A percentile compares a stretch with the other conserved stretches of the same genome.
phyloP scores from a whole-genome alignment of 2,888 invertebrate species.

The Ganaspis brasiliensis region DNA sequence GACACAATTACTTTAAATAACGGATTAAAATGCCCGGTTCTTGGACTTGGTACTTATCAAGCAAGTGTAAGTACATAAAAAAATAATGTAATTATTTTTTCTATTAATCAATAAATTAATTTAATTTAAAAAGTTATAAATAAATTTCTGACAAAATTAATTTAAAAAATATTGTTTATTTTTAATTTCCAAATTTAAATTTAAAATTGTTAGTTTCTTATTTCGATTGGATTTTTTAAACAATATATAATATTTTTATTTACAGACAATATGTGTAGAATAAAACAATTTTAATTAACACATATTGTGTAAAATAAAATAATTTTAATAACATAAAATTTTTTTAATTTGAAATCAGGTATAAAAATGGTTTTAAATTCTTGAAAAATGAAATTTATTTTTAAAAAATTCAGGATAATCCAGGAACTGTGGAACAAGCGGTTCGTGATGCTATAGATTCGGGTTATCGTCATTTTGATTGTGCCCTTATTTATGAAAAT shows the following conservation, averaged over 20 bases:
- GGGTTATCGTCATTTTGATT: conserved; percentile 83
- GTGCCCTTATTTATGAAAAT: conserved; percentile 82
- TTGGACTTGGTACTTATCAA: conserved; percentile 26
- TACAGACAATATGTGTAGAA: too few species aligned
- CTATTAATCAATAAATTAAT: too few species aligned
- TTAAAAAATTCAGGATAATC: conserved; percentile 78
- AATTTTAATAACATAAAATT: too few species aligned
- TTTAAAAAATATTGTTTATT: background rate
- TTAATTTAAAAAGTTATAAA: background rate
- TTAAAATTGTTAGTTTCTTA: too few species aligned
- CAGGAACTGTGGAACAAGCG: conserved; percentile 76
- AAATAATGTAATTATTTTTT: background rate
- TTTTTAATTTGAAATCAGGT: too few species aligned
- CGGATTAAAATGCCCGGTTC: conserved; percentile 5
- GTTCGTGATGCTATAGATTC: conserved; percentile 81
- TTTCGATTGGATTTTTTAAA: too few species aligned
- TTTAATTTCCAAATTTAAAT: too few species aligned
- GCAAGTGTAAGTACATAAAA: background rate
- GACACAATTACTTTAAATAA: conserved; percentile 32
- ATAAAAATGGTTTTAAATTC: too few species aligned
- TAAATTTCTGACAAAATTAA: background rate
- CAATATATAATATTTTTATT: too few species aligned
- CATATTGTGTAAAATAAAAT: too few species aligned
- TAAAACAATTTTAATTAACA: too few species aligned
- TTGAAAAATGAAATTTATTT: too few species aligned